Conservation (phyloP, 1,140 invertebrate species). For the Drosophila kurseongensis region DNA sequence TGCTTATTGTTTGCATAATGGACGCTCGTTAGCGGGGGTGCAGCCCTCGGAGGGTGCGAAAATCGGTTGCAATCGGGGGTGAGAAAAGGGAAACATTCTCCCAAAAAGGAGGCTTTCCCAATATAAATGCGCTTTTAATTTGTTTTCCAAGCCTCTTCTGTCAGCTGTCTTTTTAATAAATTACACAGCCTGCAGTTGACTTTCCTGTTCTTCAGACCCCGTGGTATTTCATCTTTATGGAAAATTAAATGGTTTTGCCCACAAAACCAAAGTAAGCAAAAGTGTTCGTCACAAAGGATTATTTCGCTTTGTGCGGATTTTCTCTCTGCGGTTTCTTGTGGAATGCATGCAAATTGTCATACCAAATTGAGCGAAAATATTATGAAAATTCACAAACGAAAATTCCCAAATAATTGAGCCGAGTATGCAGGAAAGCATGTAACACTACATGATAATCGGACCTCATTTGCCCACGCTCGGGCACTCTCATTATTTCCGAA, state of each 20-base stretch:
- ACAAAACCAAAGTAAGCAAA: slow-evolving; percentile 22
- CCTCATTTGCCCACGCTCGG: background rate
- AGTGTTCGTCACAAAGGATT: slow-evolving; percentile 16
- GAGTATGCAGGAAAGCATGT: slow-evolving; percentile 10
- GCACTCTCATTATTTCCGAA: slow-evolving; percentile 24
- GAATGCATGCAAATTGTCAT: slow-evolving; percentile 21
- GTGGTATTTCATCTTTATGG: slow-evolving; percentile 22
- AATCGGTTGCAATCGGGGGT: background rate
- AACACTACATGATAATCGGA: background rate
- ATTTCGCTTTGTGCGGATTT: slow-evolving; percentile 7
- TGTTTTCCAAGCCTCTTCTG: slow-evolving; percentile 34
- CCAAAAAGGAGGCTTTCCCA: slow-evolving; percentile 47
- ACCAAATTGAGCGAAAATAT: slow-evolving; percentile 15
- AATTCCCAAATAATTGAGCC: slow-evolving; percentile 18
- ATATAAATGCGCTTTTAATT: slow-evolving; percentile 83
- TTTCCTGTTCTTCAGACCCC: background rate
- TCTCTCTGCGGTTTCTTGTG: slow-evolving; percentile 18
- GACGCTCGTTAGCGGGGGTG: slow-evolving; percentile 76
- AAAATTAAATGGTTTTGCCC: slow-evolving; percentile 44
- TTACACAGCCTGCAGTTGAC: slow-evolving; percentile 16
- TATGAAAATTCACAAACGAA: slow-evolving; percentile 4
- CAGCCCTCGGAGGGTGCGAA: slow-evolving; percentile 7
- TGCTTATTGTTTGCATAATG: slow-evolving; percentile 82
- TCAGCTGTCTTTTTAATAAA: slow-evolving; percentile 35
- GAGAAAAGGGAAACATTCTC: background rate